Evolutionary conservation across 2,113 vertebrate species (phyloP), one percentile per base, ranked within the genome.

Genomic region (Brachyhypopomus occidentalis): DNA sequence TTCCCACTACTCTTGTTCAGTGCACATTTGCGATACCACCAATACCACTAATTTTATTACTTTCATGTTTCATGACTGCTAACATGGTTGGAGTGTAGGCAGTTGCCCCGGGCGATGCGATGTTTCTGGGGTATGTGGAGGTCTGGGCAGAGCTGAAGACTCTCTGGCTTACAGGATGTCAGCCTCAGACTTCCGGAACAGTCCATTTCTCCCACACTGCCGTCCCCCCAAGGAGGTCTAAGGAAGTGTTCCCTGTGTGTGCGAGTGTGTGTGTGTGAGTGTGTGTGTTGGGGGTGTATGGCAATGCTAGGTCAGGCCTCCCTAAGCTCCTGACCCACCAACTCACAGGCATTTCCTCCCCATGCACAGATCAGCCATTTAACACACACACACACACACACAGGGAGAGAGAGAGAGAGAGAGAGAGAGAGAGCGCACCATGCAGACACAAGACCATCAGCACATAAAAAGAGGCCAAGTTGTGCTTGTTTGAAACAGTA

Each of bases 331-430:
- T 95, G 93, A 94, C 92, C 92, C 90, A 88, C 90, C 91, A 92
- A 89, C 93, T 94, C 91, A 90, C 91, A 90, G 90, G 94, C 91
- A 94, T 94, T 94, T 95, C 94, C 95, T 94, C 86, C 36, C 72
- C 72, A 70, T 89, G 62, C 79, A 77, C 81, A 74, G 70, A 72
- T 80, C 86, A 27, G 78, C 72, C 76, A 36, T 75, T 82, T 74
- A 79, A 70, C 79, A 78, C 75, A 22, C 38, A 78, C 62, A 72
- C 55, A 67, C 64, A 84, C 55, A 77, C 41, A 83, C 70, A 70
- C 22, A n/a, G n/a, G n/a, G n/a, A n/a, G n/a, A n/a, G n/a, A n/a
- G n/a, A n/a, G n/a, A n/a, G n/a, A n/a, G n/a, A n/a, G n/a, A n/a
- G n/a, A n/a, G n/a, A n/a, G n/a, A n/a, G n/a, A n/a, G 30, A 30